A percentile compares a stretch with the other conserved stretches of the same genome.
Evolutionary conservation across 2,113 vertebrate species (phyloP).

Genomic region (Ginglymostoma cirratum): DNA sequence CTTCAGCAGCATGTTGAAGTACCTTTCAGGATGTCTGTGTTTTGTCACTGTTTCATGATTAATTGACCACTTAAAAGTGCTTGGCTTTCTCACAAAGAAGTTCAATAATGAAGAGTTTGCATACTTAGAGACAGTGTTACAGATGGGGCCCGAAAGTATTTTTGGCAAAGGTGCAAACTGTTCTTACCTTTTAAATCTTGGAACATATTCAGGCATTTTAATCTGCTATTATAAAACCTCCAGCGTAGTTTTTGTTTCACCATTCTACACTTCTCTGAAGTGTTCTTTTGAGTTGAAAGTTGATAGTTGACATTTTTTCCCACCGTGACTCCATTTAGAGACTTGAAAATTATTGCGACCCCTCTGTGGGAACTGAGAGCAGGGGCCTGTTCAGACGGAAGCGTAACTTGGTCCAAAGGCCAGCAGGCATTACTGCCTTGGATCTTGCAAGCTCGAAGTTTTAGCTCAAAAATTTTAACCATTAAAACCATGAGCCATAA

Average conservation of each 20-base stretch:
- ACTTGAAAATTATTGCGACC: too few species aligned
- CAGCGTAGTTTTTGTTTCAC: background rate
- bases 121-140: background rate
- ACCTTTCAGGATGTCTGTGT: background rate
- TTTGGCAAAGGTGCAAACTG: background rate
- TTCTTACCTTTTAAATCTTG: background rate
- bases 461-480: too few species aligned
- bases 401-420: too few species aligned
- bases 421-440: too few species aligned
- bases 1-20: background rate
- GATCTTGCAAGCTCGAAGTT: too few species aligned
- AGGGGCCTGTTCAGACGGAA: too few species aligned
- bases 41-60: background rate
- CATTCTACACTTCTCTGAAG: background rate
- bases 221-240: background rate
- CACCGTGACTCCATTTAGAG: too few species aligned
- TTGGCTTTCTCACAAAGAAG: background rate
- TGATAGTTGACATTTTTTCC: background rate
- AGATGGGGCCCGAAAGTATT: background rate
- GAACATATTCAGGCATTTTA: background rate
- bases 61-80: background rate
- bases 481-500: too few species aligned
- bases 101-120: slow-evolving; percentile 7
- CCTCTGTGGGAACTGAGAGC: too few species aligned
- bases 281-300: background rate